Base-by-base conservation (phyloP, 2,797 vertebrate species). In the Sandelia bainsii region DNA sequence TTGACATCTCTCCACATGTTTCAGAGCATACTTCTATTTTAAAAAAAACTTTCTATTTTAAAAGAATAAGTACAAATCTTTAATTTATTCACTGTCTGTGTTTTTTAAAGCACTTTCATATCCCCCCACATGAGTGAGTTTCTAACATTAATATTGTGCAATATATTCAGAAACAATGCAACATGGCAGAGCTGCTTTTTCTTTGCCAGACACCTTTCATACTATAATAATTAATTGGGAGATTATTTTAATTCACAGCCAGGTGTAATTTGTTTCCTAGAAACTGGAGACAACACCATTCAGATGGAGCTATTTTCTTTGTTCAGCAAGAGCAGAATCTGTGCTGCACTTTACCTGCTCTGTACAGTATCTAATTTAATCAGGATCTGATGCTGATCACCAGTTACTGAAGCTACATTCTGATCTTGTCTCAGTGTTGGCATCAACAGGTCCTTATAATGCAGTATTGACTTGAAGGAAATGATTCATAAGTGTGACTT, bases 181-280 rank as follows among this genome's bases (percentile, higher is more conserved):
- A 48, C 53, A 12, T 46, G 62, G 52, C 62, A 63, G 50, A 16
- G 20, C 19, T 76, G 11, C 32, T 32, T 49, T 49, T 65, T 17
- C 16, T 53, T 58, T 46, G 16, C 17, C 5, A 46, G 40, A 10
- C 16, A 57, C 49, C 10, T 23, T 65, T 13, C 1, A 2, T n/a
- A 62, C 14, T 53, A 25, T 59, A 66, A 62, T 32, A 32, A 72
- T 62, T 65, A 1, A 65, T 54, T 62, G 53, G 40, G 22, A 40
- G 65, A 40, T 79, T 67, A 73, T 77, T 86, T 83, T 68, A 60
- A 73, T 78, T 72, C 45, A 61, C 25, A 72, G 65, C 61, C 58
- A 45, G 23, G 49, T 75, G 39, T 60, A 45, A 72, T 79, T 72
- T 70, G 45, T 69, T 65, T 73, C n/a, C 64, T n/a, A 20, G 53